Evolutionary conservation across 2,113 vertebrate species (phyloP).

Genomic region (Corvus cornix): DNA sequence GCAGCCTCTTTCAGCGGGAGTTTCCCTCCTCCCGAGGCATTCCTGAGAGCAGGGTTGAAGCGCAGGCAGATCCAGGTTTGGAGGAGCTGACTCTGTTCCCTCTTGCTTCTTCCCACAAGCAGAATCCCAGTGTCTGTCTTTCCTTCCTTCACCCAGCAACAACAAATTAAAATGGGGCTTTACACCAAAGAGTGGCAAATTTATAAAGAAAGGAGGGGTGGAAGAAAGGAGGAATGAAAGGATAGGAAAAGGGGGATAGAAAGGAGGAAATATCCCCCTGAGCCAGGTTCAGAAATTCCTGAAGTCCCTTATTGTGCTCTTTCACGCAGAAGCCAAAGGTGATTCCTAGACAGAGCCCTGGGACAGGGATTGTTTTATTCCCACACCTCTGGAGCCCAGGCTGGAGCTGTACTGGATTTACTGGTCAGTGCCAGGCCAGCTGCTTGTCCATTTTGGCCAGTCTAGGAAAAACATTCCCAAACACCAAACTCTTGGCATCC

Average conservation of each 20-base stretch:
- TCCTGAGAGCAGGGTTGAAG: background rate
- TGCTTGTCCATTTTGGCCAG: constrained; percentile 15
- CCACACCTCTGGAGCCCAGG: background rate
- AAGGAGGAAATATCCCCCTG: background rate
- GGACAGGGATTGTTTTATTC: constrained; percentile 6
- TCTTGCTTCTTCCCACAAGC: background rate
- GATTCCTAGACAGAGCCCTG: constrained; percentile 46
- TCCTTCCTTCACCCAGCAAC: background rate
- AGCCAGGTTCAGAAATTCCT: background rate
- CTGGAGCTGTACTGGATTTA: background rate
- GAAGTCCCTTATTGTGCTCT: background rate
- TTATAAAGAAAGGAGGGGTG: background rate
- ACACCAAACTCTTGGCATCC: background rate
- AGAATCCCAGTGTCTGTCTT: background rate
- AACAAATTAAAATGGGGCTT: background rate
- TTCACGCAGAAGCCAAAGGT: background rate
- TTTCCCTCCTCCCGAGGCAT: background rate
- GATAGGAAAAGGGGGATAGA: background rate
- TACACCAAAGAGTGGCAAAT: background rate
- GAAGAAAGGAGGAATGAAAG: background rate
- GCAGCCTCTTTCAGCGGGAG: background rate
- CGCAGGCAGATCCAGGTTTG: accelerated
- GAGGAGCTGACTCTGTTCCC: background rate
- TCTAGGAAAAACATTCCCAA: background rate
- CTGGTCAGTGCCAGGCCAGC: background rate